Conservation (phyloP, 2,797 vertebrate species). For the Xenops minutus region DNA sequence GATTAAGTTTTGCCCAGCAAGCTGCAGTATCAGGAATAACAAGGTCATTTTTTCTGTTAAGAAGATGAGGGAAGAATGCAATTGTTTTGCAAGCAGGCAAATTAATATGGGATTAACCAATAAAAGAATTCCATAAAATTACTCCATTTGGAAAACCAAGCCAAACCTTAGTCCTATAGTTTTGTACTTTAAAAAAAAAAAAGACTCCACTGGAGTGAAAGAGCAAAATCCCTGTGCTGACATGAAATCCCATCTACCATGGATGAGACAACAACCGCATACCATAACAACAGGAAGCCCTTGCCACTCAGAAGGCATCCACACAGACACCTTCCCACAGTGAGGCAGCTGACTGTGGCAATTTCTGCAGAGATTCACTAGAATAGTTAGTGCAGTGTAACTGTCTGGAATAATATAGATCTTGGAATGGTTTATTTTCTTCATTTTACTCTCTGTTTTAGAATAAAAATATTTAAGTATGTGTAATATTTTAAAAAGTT, state of each 20-base stretch:
- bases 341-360: neutral
- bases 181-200: neutral
- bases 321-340: neutral
- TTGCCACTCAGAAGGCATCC: neutral
- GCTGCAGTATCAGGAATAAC: conserved; percentile 27
- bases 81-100: conserved; percentile 14
- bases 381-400: neutral
- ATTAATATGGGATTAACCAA: conserved; percentile 49
- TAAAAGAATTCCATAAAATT: conserved; percentile 7
- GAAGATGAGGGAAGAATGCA: conserved; percentile 2
- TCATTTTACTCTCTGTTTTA: neutral
- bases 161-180: neutral
- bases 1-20: conserved; percentile 43
- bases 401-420: neutral
- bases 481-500: neutral
- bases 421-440: neutral
- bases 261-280: neutral
- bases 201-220: neutral
- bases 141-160: conserved; percentile 9
- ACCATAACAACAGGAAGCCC: neutral
- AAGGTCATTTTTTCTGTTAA: conserved; percentile 52
- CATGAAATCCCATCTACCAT: neutral
- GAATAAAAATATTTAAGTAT: neutral
- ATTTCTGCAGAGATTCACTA: neutral
- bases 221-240: neutral